These are phyloP conservation scores for Cherax quadricarinatus DNA, from an alignment of 1,140 invertebrate genomes.

Conservation along the genomic window DNA sequence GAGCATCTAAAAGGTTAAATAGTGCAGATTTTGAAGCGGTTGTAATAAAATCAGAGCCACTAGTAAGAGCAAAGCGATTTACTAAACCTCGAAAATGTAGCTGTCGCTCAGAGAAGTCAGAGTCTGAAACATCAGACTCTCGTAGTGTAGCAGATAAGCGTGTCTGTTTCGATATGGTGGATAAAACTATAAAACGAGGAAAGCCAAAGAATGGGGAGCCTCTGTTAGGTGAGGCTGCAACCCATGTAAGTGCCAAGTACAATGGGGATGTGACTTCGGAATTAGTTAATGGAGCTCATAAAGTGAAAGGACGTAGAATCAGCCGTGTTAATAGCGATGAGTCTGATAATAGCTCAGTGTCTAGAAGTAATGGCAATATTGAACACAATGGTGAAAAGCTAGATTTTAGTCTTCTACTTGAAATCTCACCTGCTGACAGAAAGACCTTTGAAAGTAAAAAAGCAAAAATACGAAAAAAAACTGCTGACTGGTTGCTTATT, in stretches of 20 bases:
- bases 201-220: constrained; percentile 71
- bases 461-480: constrained; percentile 68
- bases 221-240: constrained; percentile 52
- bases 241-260: constrained; percentile 62
- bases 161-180: constrained; percentile 66
- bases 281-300: constrained; percentile 65
- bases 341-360: constrained; percentile 61
- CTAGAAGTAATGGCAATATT: constrained; percentile 70
- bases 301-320: constrained; percentile 67
- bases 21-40: constrained; percentile 62
- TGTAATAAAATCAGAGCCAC: constrained; percentile 48
- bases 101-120: constrained; percentile 67
- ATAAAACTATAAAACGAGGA: constrained; percentile 65
- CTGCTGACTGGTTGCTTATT: constrained; percentile 71
- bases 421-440: constrained; percentile 71
- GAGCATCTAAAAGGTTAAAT: constrained; percentile 64
- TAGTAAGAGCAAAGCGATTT: constrained; percentile 38
- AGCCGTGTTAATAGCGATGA: constrained; percentile 71
- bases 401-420: constrained; percentile 71
- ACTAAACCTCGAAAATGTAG: constrained; percentile 56
- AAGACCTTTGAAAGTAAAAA: constrained; percentile 73
- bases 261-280: constrained; percentile 63
- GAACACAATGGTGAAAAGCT: constrained; percentile 70
- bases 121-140: constrained; percentile 67
- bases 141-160: constrained; percentile 59